Evolutionary conservation across 2,113 vertebrate genomes (phyloP), one percentile per base, ranked within the genome.

Genomic region (Gavialis gangeticus): DNA sequence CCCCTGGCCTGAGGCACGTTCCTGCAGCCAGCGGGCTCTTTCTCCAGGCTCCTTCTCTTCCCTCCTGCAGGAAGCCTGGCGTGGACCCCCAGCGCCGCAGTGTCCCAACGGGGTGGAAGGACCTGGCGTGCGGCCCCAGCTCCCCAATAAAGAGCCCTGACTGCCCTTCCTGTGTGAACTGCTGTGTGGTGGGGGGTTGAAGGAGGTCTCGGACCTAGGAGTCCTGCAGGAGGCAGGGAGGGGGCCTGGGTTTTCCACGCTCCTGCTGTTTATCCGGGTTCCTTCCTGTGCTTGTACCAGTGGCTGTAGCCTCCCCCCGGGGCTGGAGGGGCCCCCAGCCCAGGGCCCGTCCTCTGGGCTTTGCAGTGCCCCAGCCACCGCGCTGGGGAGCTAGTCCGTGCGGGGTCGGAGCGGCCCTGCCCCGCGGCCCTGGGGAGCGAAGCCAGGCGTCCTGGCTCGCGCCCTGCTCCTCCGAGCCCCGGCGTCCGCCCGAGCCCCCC

Each of bases 81-180:
- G 1, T 11, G 78, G 84, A 94, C 12, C 14, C 76, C 55, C 66
- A 22, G 30, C 0, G 0, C 64, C 25, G 12, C 46, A 46, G 46
- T 46, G 46, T 46, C 46, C 46, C 46, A 46, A 9, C 3, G 46
- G 46, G 46, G 46, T 46, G 46, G 46, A 46, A 46, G 19, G 30
- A 80, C 55, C 19, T 1, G 1, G 59, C 13, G 63, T 64, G n/a
- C 64, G 60, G 11, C 46, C 64, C 25, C 28, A 0, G 0, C 2
- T 22, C 28, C 28, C 0, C 0, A 2, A 18, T 37, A 4, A 27
- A n/a, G 21, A 91, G 19, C 87, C 84, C 34, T 57, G 63, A 85
- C 95, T 95, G 96, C 94, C 16, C 96, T 63, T 37, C 28, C 58
- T 63, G 82, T n/a, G 85, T 60, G 73, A 67, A 13, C 1, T 2